These are phyloP conservation scores for Dendrocincla fuliginosa DNA, from an alignment of 2,797 vertebrate species.

Conservation along the genomic window DNA sequence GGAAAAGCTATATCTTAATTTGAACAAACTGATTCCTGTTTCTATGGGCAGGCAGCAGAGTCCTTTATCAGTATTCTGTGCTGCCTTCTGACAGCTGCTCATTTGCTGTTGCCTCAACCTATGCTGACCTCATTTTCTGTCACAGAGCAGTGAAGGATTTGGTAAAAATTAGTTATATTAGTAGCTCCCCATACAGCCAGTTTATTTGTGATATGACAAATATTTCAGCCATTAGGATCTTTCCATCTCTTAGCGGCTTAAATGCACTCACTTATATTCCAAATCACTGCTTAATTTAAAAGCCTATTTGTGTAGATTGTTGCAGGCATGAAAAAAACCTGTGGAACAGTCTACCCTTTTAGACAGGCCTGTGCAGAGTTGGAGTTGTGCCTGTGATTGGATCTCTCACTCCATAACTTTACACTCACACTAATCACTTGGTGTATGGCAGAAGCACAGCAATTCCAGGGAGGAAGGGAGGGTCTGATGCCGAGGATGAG, in stretches of 20 bases:
- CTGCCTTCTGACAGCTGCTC: slow-evolving; percentile 91
- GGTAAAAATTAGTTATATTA: slow-evolving; percentile 98
- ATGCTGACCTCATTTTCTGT: slow-evolving; percentile 93
- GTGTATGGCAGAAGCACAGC: not conserved
- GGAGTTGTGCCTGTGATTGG: slow-evolving; percentile 60
- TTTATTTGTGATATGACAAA: slow-evolving; percentile 98
- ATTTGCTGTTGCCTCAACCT: slow-evolving; percentile 89
- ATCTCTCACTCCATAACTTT: slow-evolving; percentile 54
- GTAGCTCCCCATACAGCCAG: slow-evolving; percentile 83
- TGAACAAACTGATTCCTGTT: slow-evolving; percentile 62
- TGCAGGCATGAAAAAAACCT: slow-evolving; percentile 60
- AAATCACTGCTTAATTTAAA: slow-evolving; percentile 95
- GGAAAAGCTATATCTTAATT: slow-evolving; percentile 64
- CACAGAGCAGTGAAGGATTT: slow-evolving; percentile 86
- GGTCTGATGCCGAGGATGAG: fast-evolving
- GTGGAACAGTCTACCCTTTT: slow-evolving; percentile 49
- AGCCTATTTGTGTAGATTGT: slow-evolving; percentile 79
- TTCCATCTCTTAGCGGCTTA: slow-evolving; percentile 96
- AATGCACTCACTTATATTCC: slow-evolving; percentile 99
- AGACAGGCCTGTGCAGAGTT: slow-evolving; percentile 26
- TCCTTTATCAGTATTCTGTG: slow-evolving; percentile 81
- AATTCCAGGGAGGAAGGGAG: not conserved
- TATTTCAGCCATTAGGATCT: slow-evolving; percentile 98
- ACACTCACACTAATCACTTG: slow-evolving; percentile 51
- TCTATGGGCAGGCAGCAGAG: slow-evolving; percentile 14